phyloP scores from a whole-genome alignment of 1,140 invertebrate species.

The Heliothis virescens region DNA sequence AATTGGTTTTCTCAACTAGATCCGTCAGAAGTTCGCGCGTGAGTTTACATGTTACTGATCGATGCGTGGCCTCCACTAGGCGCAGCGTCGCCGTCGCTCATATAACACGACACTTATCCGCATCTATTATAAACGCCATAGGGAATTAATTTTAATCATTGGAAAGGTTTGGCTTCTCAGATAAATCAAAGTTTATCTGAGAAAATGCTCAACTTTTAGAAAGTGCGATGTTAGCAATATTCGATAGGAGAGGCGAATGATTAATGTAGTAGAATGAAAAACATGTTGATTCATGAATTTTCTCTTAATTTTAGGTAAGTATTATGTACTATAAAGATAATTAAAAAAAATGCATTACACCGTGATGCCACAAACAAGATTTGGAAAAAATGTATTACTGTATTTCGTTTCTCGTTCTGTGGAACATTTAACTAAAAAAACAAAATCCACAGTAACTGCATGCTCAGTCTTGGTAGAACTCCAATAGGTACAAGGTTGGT shows the following conservation, averaged over 20 bases:
- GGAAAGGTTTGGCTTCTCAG: background rate
- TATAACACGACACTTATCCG: conserved; percentile 23
- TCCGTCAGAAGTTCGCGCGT: background rate
- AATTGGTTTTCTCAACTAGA: conserved; percentile 4
- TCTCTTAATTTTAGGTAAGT: no score
- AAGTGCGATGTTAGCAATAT: background rate
- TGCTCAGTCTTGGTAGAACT: background rate
- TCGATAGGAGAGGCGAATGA: no score
- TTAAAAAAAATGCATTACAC: no score
- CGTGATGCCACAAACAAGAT: no score
- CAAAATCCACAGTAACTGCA: background rate
- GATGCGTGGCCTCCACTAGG: conserved; percentile 8
- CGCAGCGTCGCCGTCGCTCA: conserved; percentile 9
- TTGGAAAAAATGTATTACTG: no score
- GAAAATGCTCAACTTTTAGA: conserved; percentile 9
- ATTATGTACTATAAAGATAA: no score
- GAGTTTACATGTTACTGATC: conserved; percentile 4
- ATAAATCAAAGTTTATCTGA: background rate
- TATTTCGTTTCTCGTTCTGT: no score
- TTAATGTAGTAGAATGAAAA: no score
- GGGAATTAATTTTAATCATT: conserved; percentile 21
- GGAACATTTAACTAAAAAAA: background rate
- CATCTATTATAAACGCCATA: conserved; percentile 3
- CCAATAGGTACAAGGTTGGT: conserved; percentile 20
- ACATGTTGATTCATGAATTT: no score